These are phyloP conservation scores for Erethizon dorsatum DNA, from an alignment of 2,797 vertebrate species.

Conservation along the genomic window DNA sequence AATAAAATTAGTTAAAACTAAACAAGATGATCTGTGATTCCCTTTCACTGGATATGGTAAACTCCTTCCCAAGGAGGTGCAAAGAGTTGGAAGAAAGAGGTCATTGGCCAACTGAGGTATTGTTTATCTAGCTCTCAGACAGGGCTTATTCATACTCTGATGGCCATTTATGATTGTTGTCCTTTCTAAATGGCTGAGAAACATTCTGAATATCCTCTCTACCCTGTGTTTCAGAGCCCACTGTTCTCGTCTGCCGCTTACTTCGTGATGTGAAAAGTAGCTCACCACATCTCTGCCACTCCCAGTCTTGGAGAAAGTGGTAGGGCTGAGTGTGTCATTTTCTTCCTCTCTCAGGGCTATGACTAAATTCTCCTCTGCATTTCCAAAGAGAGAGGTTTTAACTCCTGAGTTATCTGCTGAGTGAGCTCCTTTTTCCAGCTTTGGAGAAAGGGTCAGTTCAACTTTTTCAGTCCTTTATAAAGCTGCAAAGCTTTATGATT, in stretches of 20 bases:
- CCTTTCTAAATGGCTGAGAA: background rate
- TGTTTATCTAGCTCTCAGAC: background rate
- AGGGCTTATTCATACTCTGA: background rate
- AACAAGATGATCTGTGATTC: background rate
- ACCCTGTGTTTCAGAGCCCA: background rate
- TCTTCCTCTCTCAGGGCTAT: conserved; percentile 31
- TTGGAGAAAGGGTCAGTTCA: conserved; percentile 72
- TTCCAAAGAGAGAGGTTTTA: conserved; percentile 75
- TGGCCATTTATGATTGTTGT: background rate
- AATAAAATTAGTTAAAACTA: conserved; percentile 31
- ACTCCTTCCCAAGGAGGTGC: background rate
- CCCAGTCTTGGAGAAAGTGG: conserved; percentile 52
- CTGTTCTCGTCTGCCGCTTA: background rate
- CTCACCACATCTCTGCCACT: conserved; percentile 69
- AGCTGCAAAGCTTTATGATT: conserved; percentile 3
- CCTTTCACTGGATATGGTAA: background rate
- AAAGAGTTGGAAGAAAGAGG: too few relatives aligned
- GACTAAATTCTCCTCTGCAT: conserved; percentile 63
- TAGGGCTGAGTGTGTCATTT: conserved; percentile 2
- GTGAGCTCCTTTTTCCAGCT: conserved; percentile 76
- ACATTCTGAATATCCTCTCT: background rate
- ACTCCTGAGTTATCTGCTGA: conserved; percentile 78
- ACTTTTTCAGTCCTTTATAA: conserved; percentile 2
- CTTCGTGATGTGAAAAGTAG: conserved; percentile 29
- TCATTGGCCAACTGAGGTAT: too few relatives aligned